Base-by-base conservation (phyloP, 2,113 vertebrate species). In the Oncorhynchus keta region DNA sequence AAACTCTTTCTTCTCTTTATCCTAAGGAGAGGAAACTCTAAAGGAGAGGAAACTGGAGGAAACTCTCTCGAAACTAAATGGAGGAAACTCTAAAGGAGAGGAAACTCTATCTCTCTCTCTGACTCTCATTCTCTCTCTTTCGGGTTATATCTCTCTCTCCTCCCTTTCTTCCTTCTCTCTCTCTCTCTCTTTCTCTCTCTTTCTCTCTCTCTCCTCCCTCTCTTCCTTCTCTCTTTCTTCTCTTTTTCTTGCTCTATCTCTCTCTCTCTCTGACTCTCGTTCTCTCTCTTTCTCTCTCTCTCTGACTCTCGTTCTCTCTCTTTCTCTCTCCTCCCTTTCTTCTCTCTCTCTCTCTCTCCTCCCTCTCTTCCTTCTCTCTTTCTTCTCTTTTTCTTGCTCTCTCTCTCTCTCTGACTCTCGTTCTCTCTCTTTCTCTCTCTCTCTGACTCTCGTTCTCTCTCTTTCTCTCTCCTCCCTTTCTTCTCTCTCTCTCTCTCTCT, bases 401-500 rank as follows among this genome's bases (percentile, higher is more conserved):
- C 26, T 11, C 9, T 16, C 66, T 70, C 49, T 26, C 73, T 72
- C 61, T 74, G 80, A 75, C 68, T 28, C 26, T 49, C 45, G 71
- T 45, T 24, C 39, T 28, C 20, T 55, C 59, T 80, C 9, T 39
- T 48, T 45, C 68, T 68, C 30, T 11, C 6, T 13, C 6, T 13
- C 66, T 70, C 59, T 24, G 24, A 24, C 24, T 24, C 24, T 24
- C 24, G 1, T 1, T 24, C 48, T 26, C 73, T 72, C 61, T 73
- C 83, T 76, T 61, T 28, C 30, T 51, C 45, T 79, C 67, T 24
- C 39, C 18, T 55, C 32, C 22, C 22, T 26, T 13, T 65, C 59
- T 20, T 35, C 28, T n/a, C 71, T 61, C 26, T 59, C 51, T 20
- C 9, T 6, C 8, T 30, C 45, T 59, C 49, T 57, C 70, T 59